These are phyloP conservation scores for Synergus itoensis DNA, from an alignment of 2,888 invertebrate genomes.

Conservation along the genomic window DNA sequence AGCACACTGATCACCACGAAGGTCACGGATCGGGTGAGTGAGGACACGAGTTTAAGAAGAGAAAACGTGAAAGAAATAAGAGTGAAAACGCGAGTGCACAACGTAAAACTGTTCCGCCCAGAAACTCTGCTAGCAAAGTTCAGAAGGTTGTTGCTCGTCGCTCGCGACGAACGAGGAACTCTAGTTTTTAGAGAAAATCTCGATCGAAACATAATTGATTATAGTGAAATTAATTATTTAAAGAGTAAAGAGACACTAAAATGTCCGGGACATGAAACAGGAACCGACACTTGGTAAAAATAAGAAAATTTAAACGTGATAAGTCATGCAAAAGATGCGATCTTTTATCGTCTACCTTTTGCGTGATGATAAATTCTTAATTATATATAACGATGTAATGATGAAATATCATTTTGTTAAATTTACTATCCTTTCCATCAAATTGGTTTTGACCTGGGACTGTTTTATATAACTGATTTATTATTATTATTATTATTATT, in stretches of 20 bases:
- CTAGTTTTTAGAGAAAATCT: slow-evolving; percentile 25
- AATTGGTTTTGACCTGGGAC: slow-evolving; percentile 77
- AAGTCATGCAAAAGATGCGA: slow-evolving; percentile 68
- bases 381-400: slow-evolving; percentile 68
- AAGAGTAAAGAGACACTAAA: slow-evolving; percentile 44
- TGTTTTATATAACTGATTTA: slow-evolving; percentile 76
- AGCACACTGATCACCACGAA: slow-evolving; percentile 79
- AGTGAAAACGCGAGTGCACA: slow-evolving; percentile 38
- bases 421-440: slow-evolving; percentile 74
- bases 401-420: slow-evolving; percentile 75
- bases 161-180: slow-evolving; percentile 28
- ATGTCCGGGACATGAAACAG: slow-evolving; percentile 37
- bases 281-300: slow-evolving; percentile 20
- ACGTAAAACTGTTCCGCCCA: slow-evolving; percentile 35
- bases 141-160: slow-evolving; percentile 18
- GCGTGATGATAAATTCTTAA: slow-evolving; percentile 75
- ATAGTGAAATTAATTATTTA: slow-evolving; percentile 51
- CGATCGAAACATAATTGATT: background rate
- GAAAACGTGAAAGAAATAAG: background rate
- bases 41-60: slow-evolving; percentile 28
- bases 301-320: slow-evolving; percentile 50
- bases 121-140: slow-evolving; percentile 23
- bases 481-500: slow-evolving; percentile 66
- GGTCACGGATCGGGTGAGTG: slow-evolving; percentile 34
- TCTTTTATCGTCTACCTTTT: slow-evolving; percentile 69